Base-by-base conservation (phyloP, 2,797 vertebrate species). In the Syndactyla subalaris region DNA sequence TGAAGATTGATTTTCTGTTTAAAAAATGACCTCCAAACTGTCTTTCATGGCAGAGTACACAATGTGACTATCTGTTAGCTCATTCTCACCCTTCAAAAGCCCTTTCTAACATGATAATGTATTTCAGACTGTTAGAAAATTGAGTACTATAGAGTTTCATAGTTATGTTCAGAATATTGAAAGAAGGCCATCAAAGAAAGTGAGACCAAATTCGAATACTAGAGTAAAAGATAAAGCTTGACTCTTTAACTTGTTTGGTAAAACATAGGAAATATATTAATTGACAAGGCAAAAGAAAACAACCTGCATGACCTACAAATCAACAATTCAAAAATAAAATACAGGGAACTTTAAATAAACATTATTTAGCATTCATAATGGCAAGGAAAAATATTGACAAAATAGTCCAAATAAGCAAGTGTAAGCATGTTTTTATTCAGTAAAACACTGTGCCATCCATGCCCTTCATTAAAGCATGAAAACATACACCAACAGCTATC, bases 1-100 rank as follows among this genome's bases (percentile, higher is more conserved):
- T 70, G 34, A 92, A 88, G 88, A 94, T 78, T 45, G 79, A 94
- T 92, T 77, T 91, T 84, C 49, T 74, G 32, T 67, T 85, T 61
- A 88, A 91, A 86, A 89, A 84, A 74, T 72, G 5, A 92, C 73
- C 76, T 94, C 73, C 49, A 73, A 81, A 54, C 29, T 62, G 65
- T 39, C 82, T 92, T 93, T 68, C 76, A 94, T 6, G 85, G 58
- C 36, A 80, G 20, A 92, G 54, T 58, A 89, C 39, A 75, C 70
- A 78, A 75, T 46, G 54, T 72, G 57, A 75, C 66, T 90, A 72
- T 87, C 67, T 77, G 58, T 84, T 95, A 54, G 70, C 76, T 93
- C 70, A 68, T 58, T 94, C 73, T 72, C 82, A 94, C 39, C 88
- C 65, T 95, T 86, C 88, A 92, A 85, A 96, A 95, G 85, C 54